Conservation (phyloP, 1,140 invertebrate genomes). For the Drosophila aff. region DNA sequence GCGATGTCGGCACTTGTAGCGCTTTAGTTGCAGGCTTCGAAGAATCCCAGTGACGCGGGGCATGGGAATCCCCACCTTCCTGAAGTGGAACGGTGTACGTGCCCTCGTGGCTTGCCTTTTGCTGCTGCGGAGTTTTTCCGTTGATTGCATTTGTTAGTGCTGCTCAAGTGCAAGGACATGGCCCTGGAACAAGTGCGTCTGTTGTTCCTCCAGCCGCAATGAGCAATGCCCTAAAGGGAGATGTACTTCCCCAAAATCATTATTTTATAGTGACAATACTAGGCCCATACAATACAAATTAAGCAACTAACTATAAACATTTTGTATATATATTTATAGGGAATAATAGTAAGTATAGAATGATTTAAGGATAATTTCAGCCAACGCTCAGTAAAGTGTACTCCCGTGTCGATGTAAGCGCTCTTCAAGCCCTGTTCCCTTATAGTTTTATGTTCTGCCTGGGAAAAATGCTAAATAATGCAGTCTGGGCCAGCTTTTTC, state of each 20-base stretch:
- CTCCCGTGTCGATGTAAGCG: not conserved
- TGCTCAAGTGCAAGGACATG: slow-evolving; percentile 75
- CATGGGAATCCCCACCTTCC: slow-evolving; percentile 4
- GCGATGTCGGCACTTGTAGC: slow-evolving; percentile 68
- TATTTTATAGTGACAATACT: not conserved
- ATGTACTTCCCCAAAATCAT: not conserved
- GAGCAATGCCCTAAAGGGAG: not conserved
- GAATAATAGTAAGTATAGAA: not conserved
- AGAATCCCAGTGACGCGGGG: not conserved
- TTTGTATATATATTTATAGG: not conserved
- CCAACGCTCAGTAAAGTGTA: not conserved
- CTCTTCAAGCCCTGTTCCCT: not conserved
- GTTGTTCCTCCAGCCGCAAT: slow-evolving; percentile 11
- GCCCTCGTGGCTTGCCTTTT: slow-evolving; percentile 41
- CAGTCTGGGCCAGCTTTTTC: slow-evolving; percentile 22
- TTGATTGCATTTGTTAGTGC: slow-evolving; percentile 66
- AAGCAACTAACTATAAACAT: not conserved
- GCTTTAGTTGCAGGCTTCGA: slow-evolving; percentile 35
- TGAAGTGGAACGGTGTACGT: slow-evolving; percentile 12
- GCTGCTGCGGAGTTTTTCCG: slow-evolving; percentile 43
- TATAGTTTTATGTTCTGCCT: slow-evolving; percentile 55
- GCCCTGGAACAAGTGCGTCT: slow-evolving; percentile 31
- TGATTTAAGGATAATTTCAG: not conserved
- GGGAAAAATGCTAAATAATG: slow-evolving; percentile 65
- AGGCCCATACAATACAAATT: not conserved